Conservation (phyloP, 2,797 vertebrate species). For the Crocidura indochinensis region DNA sequence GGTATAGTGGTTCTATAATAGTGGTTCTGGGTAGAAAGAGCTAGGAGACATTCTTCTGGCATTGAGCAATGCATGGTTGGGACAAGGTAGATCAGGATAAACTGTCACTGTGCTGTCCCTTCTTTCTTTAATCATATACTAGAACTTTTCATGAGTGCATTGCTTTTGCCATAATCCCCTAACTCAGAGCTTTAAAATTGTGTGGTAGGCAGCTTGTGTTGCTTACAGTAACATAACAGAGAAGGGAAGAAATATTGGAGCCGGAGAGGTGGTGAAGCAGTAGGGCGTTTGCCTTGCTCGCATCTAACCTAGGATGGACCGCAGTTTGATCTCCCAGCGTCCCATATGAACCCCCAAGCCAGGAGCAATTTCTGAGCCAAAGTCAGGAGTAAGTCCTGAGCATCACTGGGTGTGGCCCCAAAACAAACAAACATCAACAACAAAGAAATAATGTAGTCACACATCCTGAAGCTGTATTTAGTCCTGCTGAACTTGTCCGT, state of each 20-base stretch:
- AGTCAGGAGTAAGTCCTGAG: too few relatives aligned
- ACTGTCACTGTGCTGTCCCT: background rate
- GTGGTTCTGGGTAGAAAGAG: background rate
- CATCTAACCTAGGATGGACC: too few relatives aligned
- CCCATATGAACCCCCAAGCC: too few relatives aligned
- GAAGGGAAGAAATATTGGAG: too few relatives aligned
- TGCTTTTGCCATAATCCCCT: background rate
- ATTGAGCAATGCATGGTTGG: background rate
- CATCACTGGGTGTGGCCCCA: too few relatives aligned
- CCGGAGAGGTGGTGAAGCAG: too few relatives aligned
- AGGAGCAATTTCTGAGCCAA: too few relatives aligned
- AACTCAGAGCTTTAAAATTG: background rate
- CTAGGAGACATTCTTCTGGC: background rate
- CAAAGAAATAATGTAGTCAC: background rate
- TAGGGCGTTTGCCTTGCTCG: too few relatives aligned
- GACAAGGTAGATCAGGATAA: background rate
- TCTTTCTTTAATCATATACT: fast-evolving
- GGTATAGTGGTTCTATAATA: background rate
- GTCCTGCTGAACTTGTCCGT: background rate
- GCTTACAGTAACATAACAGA: background rate
- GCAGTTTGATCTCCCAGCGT: too few relatives aligned
- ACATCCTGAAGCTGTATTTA: background rate
- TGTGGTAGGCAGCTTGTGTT: background rate
- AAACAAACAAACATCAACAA: too few relatives aligned
- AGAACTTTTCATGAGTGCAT: background rate